Evolutionary conservation across 2,113 vertebrate genomes (phyloP), one percentile per base, ranked within the genome.

Genomic region (Gopherus evgoodei): DNA sequence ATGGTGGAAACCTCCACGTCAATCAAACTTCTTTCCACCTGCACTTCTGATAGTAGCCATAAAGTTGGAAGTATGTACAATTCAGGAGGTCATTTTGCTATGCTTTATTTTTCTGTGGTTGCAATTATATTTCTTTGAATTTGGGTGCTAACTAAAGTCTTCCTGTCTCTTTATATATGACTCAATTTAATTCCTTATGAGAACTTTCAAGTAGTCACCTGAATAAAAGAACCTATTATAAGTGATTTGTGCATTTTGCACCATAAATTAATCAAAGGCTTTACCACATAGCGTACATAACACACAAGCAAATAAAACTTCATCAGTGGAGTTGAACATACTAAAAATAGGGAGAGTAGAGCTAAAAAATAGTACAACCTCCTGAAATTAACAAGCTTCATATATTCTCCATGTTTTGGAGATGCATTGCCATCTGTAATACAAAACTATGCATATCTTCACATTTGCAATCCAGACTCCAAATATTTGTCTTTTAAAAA

Each of bases 281-380:
- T 16, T n/a, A 49, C 25, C 47, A 31, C 9, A 53, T 8, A 27
- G 22, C 8, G 4, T 56, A 82, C 9, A 54, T 56, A 27, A 57
- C 24, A 44, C 13, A 57, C 53, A 81, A 54, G 22, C n/a, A 38
- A 54, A 54, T 16, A 83, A n/a, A 42, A 21, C 35, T 83, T 82
- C 59, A 62, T 50, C 38, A 87, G 25, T 42, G 91, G 85, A 84
- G 76, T 49, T 94, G 93, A 96, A 29, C 90, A 57, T 91, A 72
- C 44, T 96, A 83, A 91, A 52, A 92, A 87, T 83, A 62, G 19
- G 31, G 57, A 47, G 72, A 89, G 90, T 89, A 96, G 84, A 94
- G 93, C 91, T 96, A 95, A 94, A 38, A 96, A 94, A 95, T 79
- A 82, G 50, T 89, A 87, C 93, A 96, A 96, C 95, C 97, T 96